Evolutionary conservation across 1,140 invertebrate genomes (phyloP), one percentile per base, ranked within the genome.

Genomic region (Hirudo medicinalis): DNA sequence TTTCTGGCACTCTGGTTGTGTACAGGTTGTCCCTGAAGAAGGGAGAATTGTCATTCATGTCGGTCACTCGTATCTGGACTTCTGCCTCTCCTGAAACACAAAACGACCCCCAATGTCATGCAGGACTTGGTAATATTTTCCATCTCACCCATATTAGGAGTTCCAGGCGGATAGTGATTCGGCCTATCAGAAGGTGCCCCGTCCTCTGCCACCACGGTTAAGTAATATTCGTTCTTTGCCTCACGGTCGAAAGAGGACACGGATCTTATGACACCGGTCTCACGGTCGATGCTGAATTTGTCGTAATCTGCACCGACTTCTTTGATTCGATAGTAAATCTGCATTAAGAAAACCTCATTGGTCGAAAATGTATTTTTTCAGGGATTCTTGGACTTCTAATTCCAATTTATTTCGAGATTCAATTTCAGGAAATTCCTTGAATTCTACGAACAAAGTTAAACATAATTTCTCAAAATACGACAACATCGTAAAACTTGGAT

Each of bases 41-140:
- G 54, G 94, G 94, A 63, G 91, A 89, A 83, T 96, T 97, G 86
- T 97, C 93, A 87, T 97, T 97, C 86, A 94, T 95, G 84, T 97
- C 93, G 78, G 93, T 92, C 66, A 96, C 93, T 78, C 89, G 87
- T 73, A 94, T 91, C 72, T 87, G 85, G 77, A 94, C 91, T 70
- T 83, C 84, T 76, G 85, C 85, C 13, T 83, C 84, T 74, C 84
- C 84, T 84, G 75, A 19, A 77, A 72, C 71, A 27, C 36, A 19
- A 63, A 2, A 1, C 57, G 57, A 32, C 11, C 3, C 19, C 11
- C 19, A 63, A 63, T n/a, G 57, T 13, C 15, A 32, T 6, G 9
- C 22, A n/a, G 0, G 19, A 25, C 57, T 25, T 13, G 22, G 2
- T 20, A 57, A 63, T 63, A n/a, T n/a, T 25, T 25, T 63, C 22